Conservation (phyloP, 2,888 invertebrate species). For the Megalurothrips usitatus region DNA sequence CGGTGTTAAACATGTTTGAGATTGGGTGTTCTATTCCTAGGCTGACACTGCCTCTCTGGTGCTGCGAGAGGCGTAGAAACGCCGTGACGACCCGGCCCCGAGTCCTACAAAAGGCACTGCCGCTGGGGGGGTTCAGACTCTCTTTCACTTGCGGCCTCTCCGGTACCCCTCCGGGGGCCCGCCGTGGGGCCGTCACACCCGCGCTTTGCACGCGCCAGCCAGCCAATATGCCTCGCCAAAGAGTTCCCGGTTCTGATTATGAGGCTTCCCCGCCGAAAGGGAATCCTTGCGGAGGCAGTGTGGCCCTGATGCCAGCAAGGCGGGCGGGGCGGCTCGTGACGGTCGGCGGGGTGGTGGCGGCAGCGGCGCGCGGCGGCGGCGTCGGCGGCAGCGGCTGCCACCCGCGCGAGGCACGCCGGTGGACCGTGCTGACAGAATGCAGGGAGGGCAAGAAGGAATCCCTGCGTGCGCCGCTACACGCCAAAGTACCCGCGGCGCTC, state of each 20-base stretch:
- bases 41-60: background rate
- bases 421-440: background rate
- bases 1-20: background rate
- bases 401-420: background rate
- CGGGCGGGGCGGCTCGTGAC: background rate
- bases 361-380: background rate
- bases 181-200: no score
- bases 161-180: no score
- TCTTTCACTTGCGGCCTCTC: background rate
- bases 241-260: no score
- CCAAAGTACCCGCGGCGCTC: background rate
- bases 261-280: no score
- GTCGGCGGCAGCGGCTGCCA: background rate
- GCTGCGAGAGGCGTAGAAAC: background rate
- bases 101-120: background rate
- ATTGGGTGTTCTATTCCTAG: background rate
- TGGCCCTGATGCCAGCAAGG: no score
- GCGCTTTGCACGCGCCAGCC: no score
- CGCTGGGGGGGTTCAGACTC: background rate
- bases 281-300: no score
- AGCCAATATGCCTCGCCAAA: no score
- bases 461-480: no score
- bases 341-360: background rate
- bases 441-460: background rate
- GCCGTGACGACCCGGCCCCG: conserved; percentile 9